Evolutionary conservation across 2,888 invertebrate genomes (phyloP), one percentile per base, ranked within the genome.

Genomic region (Aspidiotus rigidus): DNA sequence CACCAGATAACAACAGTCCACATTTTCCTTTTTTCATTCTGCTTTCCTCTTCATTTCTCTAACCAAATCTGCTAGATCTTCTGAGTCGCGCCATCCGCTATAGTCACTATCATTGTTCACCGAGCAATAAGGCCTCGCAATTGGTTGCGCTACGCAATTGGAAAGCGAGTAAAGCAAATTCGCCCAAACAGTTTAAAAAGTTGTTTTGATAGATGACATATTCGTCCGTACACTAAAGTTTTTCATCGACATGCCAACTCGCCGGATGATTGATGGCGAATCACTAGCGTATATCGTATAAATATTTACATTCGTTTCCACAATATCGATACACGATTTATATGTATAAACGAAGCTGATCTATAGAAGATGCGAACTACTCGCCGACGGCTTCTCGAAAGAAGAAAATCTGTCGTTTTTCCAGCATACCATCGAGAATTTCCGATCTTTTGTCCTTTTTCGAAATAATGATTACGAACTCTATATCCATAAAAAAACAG

Each of bases 171-270:
- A 39, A 42, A 11, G 10, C 39, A 54, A 44, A 66, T 39, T 66
- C 57, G 59, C 66, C 44, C 59, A 44, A 28, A 55, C 57, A 59
- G 59, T 49, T 59, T 59, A 49, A 66, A 66, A 66, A 57, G 59
- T 66, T 66, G 66, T 66, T 66, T 66, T 66, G 66, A 66, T 62
- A 62, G 62, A 62, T 66, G 66, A 59, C 66, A 66, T 59, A 59
- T 66, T 66, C 62, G 13, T 62, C 66, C 59, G 59, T 49, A 57
- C 42, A 66, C 59, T 42, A 55, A 56, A 15, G 17, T 55, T 13
- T 57, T 66, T 41, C 66, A 49, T 44, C 15, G 17, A 17, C 39
- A 57, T 66, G 59, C 41, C 59, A 57, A 59, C 28, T 28, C 39
- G 39, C 41, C 40, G 42, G 59, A 66, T 66, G 66, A 59, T 66